Evolutionary conservation across 1,140 invertebrate genomes (phyloP).

Genomic region (Notospermus geniculatus): DNA sequence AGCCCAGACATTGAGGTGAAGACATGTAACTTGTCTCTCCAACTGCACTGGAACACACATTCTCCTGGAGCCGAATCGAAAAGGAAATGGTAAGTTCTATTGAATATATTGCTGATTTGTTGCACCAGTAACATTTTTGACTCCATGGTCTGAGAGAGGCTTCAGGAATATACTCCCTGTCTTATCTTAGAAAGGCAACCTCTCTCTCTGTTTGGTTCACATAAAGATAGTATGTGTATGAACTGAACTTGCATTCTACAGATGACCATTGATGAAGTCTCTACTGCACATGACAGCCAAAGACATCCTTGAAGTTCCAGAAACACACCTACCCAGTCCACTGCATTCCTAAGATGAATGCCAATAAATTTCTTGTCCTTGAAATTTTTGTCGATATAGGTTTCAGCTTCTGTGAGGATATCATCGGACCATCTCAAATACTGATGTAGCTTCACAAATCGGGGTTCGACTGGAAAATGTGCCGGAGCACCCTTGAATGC

Average conservation of each 20-base stretch:
- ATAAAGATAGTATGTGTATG: too few species aligned
- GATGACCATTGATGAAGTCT: too few species aligned
- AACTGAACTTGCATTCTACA: too few species aligned
- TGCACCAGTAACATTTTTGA: too few species aligned
- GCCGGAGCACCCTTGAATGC: conserved; percentile 83
- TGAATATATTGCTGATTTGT: too few species aligned
- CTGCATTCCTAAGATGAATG: conserved; percentile 91
- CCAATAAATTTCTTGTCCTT: conserved; percentile 76
- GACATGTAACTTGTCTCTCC: conserved; percentile 69
- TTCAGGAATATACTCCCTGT: too few species aligned
- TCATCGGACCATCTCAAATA: conserved; percentile 80
- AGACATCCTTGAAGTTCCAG: too few species aligned
- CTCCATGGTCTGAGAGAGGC: too few species aligned
- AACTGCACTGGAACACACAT: conserved; percentile 82
- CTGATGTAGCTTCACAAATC: conserved; percentile 78
- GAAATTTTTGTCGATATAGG: conserved; percentile 76
- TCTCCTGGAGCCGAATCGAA: conserved; percentile 60
- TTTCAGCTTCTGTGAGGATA: conserved; percentile 67
- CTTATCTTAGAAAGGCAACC: too few species aligned
- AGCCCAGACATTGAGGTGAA: conserved; percentile 92
- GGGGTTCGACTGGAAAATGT: conserved; percentile 84
- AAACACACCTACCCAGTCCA: conserved; percentile 89
- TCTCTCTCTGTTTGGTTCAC: too few species aligned
- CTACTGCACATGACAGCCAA: too few species aligned
- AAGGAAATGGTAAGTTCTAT: too few species aligned